Evolutionary conservation across 2,888 invertebrate genomes (phyloP).

Genomic region (Lithodes maja): DNA sequence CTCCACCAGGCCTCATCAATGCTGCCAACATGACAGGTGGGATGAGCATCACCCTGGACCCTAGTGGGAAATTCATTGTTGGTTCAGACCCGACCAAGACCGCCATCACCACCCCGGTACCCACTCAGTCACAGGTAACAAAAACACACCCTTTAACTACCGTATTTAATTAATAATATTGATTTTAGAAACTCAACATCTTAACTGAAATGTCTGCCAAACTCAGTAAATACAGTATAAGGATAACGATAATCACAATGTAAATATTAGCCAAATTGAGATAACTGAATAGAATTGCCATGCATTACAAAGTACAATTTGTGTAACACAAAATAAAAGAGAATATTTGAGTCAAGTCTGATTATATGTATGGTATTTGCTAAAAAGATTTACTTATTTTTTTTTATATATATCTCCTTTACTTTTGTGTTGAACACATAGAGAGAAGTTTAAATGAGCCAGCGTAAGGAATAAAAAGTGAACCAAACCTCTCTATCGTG

Average conservation of each 20-base stretch:
- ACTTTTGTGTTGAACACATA: too few species aligned
- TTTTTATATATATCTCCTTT: too few species aligned
- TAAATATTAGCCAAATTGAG: too few species aligned
- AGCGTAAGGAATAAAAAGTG: too few species aligned
- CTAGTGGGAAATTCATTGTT: constrained; percentile 58
- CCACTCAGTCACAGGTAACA: constrained; percentile 45
- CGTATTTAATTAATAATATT: not conserved
- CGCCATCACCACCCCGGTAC: constrained; percentile 41
- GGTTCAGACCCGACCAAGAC: constrained; percentile 63
- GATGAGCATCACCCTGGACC: constrained; percentile 65
- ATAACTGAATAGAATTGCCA: not conserved
- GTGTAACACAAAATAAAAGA: not conserved
- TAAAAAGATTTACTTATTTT: too few species aligned
- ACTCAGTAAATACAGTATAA: not conserved
- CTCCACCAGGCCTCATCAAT: constrained; percentile 41
- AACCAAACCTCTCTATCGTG: too few species aligned
- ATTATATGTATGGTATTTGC: not conserved
- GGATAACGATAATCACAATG: too few species aligned
- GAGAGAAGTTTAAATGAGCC: too few species aligned
- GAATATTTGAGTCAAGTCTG: not conserved
- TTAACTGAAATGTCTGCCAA: too few species aligned
- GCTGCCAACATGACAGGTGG: constrained; percentile 53
- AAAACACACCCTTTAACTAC: not conserved
- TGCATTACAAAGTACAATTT: not conserved
- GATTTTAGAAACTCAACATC: not conserved